Percentiles rank a stretch among this genome's conserved stretches.
Evolutionary conservation across 2,113 vertebrate species (phyloP).

Genomic region (Pseudorhombus dupliciocellatus): DNA sequence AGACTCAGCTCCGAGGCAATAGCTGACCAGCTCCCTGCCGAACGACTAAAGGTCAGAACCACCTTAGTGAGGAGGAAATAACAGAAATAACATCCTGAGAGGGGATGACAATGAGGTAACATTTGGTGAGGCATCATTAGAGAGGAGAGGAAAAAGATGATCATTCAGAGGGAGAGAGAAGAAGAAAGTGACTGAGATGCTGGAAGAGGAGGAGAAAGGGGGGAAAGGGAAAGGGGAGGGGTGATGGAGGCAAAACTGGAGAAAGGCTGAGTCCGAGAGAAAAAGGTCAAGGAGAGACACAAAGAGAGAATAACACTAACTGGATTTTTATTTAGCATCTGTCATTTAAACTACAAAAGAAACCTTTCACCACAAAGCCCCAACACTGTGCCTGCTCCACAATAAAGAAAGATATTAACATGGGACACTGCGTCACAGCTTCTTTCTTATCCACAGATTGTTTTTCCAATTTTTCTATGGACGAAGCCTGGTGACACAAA

Average conservation of each 20-base stretch:
- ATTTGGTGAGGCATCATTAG: background rate
- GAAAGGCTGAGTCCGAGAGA: background rate
- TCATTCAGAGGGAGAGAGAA: too few species aligned
- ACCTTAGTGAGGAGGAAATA: background rate
- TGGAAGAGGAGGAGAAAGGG: background rate
- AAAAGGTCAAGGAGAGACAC: background rate
- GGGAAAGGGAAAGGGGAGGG: background rate
- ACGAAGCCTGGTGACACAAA: constrained; percentile 9
- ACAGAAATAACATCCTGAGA: background rate
- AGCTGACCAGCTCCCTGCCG: too few species aligned
- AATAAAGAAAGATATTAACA: constrained; percentile 35
- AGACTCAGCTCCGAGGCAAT: background rate
- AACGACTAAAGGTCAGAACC: background rate
- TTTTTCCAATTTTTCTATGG: constrained; percentile 40
- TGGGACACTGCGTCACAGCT: constrained; percentile 12
- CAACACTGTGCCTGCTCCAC: constrained; percentile 15
- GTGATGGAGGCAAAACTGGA: background rate
- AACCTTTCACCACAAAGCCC: background rate
- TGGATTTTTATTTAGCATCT: constrained; percentile 14
- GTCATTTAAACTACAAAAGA: constrained; percentile 33
- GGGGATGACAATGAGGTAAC: background rate
- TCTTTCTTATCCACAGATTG: background rate
- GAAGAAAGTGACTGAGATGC: background rate
- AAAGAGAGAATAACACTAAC: background rate
- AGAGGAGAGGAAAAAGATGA: background rate